Percentiles rank a stretch among this genome's conserved stretches.
These are phyloP conservation scores for Microctenopoma steveboyesi DNA, from an alignment of 2,797 vertebrate genomes.

Conservation along the genomic window DNA sequence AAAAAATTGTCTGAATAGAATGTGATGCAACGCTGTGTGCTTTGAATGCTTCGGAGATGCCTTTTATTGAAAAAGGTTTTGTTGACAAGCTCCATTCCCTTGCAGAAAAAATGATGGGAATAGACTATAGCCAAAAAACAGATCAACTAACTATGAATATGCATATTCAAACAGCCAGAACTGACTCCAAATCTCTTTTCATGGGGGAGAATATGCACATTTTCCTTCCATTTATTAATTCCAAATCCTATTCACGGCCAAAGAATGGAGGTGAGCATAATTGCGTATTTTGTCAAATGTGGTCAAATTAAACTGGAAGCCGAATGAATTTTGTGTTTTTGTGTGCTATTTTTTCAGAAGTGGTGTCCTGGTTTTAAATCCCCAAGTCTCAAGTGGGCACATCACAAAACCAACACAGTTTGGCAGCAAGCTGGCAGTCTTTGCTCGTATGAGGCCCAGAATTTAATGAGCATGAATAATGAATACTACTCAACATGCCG, in stretches of 20 bases:
- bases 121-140: conserved; percentile 46
- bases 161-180: conserved; percentile 76
- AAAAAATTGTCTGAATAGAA: conserved; percentile 59
- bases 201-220: conserved; percentile 57
- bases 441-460: conserved; percentile 84
- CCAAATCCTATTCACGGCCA: conserved; percentile 73
- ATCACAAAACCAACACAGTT: conserved; percentile 87
- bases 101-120: conserved; percentile 69
- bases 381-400: conserved; percentile 86
- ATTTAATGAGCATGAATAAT: conserved; percentile 92
- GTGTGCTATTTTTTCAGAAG: conserved; percentile 80
- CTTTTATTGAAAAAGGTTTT: conserved; percentile 72
- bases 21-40: conserved; percentile 62
- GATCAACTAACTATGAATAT: conserved; percentile 76
- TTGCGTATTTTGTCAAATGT: conserved; percentile 83
- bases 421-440: conserved; percentile 86
- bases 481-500: conserved; percentile 86
- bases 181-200: conserved; percentile 78
- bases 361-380: conserved; percentile 86
- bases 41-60: conserved; percentile 65
- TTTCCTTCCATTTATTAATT: conserved; percentile 75
- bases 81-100: conserved; percentile 69
- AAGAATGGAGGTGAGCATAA: conserved; percentile 79
- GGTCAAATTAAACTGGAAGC: conserved; percentile 82
- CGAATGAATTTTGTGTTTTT: conserved; percentile 75